A percentile compares a stretch with the other conserved stretches of the same genome.
Evolutionary conservation across 1,140 invertebrate species (phyloP).

Genomic region (Theocolax elegans): DNA sequence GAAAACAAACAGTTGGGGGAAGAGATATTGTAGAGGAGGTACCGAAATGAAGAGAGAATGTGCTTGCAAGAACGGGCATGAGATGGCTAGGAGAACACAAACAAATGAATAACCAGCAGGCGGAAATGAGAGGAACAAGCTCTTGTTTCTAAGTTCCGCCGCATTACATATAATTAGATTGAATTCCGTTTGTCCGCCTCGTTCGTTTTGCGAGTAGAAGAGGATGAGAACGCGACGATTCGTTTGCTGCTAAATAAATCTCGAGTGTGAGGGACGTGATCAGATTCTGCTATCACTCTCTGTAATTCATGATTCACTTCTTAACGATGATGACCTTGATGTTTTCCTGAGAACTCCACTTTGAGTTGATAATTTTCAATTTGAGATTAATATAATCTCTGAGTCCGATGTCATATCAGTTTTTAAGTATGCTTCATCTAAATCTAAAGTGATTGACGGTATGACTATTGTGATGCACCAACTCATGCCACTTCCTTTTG

Average conservation of each 20-base stretch:
- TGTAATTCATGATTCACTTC: too few species aligned
- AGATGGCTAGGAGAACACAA: conserved; percentile 35
- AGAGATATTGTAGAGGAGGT: background rate
- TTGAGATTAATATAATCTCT: too few species aligned
- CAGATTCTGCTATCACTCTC: conserved; percentile 44
- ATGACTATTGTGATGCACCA: too few species aligned
- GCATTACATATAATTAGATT: conserved; percentile 62
- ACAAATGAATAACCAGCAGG: conserved; percentile 54
- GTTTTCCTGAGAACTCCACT: too few species aligned
- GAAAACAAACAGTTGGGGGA: conserved; percentile 3
- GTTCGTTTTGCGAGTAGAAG: background rate
- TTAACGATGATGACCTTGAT: too few species aligned
- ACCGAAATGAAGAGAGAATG: background rate
- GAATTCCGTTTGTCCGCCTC: conserved; percentile 49
- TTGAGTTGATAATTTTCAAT: too few species aligned
- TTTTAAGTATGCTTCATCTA: too few species aligned
- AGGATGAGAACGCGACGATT: background rate
- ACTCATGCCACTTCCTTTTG: too few species aligned
- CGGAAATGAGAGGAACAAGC: conserved; percentile 49
- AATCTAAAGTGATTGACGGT: too few species aligned
- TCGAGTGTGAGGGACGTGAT: conserved; percentile 51
- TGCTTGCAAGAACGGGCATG: background rate
- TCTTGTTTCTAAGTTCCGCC: conserved; percentile 55
- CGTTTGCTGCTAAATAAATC: conserved; percentile 47
- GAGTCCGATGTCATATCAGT: too few species aligned